These are phyloP conservation scores for Chanos chanos DNA, from an alignment of 2,797 vertebrate species.

Conservation along the genomic window DNA sequence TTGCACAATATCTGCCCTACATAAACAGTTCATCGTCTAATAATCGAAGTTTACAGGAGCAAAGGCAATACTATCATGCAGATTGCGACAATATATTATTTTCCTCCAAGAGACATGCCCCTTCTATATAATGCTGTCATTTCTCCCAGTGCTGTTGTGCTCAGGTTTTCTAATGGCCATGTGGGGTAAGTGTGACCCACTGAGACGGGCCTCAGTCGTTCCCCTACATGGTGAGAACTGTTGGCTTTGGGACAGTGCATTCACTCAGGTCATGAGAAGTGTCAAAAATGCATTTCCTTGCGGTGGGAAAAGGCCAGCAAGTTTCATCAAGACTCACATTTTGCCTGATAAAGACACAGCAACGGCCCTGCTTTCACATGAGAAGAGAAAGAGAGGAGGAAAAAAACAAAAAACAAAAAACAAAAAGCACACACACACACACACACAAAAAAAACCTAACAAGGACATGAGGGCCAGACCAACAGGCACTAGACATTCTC, in stretches of 20 bases:
- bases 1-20: too few relatives aligned
- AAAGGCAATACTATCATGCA: too few relatives aligned
- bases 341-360: conserved; percentile 55
- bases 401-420: neutral
- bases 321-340: conserved; percentile 63
- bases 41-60: too few relatives aligned
- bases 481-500: too few relatives aligned
- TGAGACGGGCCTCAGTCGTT: neutral
- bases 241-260: conserved; percentile 71
- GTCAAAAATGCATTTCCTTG: conserved; percentile 81
- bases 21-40: too few relatives aligned
- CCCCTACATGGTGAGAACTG: conserved; percentile 47
- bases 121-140: too few relatives aligned
- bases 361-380: conserved; percentile 53
- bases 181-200: too few relatives aligned
- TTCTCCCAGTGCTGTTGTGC: too few relatives aligned
- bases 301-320: conserved; percentile 74
- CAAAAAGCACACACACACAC: neutral
- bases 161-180: too few relatives aligned
- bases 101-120: too few relatives aligned
- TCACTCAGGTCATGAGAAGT: conserved; percentile 86
- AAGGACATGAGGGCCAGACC: neutral
- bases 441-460: conserved; percentile 4
- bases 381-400: conserved; percentile 7
- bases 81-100: too few relatives aligned